phyloP scores from a whole-genome alignment of 2,888 invertebrate genomes.

The Peribatodes rhomboidaria region DNA sequence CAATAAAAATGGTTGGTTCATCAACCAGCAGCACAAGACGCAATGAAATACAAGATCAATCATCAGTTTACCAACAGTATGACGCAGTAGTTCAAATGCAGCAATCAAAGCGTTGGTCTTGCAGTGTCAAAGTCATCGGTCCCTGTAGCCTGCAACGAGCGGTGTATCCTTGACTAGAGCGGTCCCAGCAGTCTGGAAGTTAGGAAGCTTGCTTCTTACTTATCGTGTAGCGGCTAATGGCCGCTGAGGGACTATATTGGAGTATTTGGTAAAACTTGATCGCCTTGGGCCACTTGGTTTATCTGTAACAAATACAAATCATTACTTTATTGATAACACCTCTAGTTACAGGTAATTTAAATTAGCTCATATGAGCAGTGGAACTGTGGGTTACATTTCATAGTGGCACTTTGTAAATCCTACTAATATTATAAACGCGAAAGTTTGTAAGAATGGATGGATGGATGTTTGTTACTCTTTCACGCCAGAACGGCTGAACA shows the following conservation, averaged over 20 bases:
- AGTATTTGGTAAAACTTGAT: conserved; percentile 34
- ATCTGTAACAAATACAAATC: not conserved
- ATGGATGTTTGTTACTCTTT: too few species aligned
- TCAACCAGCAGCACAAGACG: too few species aligned
- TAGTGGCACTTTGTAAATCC: too few species aligned
- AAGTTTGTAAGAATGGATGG: too few species aligned
- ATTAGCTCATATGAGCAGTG: too few species aligned
- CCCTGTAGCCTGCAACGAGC: conserved; percentile 1
- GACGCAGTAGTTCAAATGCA: not conserved
- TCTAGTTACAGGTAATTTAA: too few species aligned
- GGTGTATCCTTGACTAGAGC: not conserved
- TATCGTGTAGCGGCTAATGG: conserved; percentile 73
- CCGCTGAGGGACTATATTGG: conserved; percentile 59
- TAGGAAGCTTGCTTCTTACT: conserved; percentile 45
- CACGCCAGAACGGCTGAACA: too few species aligned
- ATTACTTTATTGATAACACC: too few species aligned
- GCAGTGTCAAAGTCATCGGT: not conserved
- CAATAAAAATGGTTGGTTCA: too few species aligned
- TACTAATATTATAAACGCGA: too few species aligned
- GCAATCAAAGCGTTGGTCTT: not conserved
- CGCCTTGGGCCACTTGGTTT: conserved; percentile 20
- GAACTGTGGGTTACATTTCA: too few species aligned
- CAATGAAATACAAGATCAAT: too few species aligned
- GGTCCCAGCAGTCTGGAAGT: conserved; percentile 29
- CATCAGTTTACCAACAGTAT: not conserved